Conservation (phyloP, 2,888 invertebrate species). For the Dynastes maya region DNA sequence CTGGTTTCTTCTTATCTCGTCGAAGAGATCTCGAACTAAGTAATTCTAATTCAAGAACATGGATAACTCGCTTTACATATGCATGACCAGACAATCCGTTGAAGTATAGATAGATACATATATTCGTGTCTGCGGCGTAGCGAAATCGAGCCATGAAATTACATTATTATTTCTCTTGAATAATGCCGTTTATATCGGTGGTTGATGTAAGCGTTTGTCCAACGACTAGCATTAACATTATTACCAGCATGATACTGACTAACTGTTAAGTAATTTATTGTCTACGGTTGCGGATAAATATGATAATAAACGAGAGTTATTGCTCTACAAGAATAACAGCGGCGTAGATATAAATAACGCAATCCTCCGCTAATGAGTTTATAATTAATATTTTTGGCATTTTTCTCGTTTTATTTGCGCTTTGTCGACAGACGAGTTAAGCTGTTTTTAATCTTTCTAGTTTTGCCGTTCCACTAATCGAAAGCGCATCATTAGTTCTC, state of each 20-base stretch:
- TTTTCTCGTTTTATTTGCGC: conserved; percentile 35
- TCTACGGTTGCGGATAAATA: conserved; percentile 47
- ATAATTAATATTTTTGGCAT: conserved; percentile 40
- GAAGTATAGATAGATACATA: conserved; percentile 1
- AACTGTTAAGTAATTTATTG: conserved; percentile 52
- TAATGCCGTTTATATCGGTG: conserved; percentile 44
- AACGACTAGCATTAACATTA: conserved; percentile 49
- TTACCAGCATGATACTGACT: conserved; percentile 49
- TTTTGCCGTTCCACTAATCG: conserved; percentile 25
- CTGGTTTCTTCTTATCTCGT: conserved; percentile 16
- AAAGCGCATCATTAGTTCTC: conserved; percentile 8
- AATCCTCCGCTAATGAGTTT: conserved; percentile 40
- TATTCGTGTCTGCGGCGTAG: neutral
- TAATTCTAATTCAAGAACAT: conserved; percentile 36
- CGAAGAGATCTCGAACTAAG: neutral
- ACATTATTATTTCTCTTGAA: conserved; percentile 45
- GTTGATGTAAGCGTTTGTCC: conserved; percentile 46
- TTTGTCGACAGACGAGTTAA: conserved; percentile 35
- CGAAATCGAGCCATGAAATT: conserved; percentile 41
- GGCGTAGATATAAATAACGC: conserved; percentile 38
- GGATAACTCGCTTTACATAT: conserved; percentile 34
- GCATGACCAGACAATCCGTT: conserved; percentile 29
- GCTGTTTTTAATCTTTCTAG: conserved; percentile 36
- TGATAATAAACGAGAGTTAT: conserved; percentile 49
- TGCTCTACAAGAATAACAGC: conserved; percentile 42